Evolutionary conservation across 1,140 invertebrate genomes (phyloP).

Genomic region (Aphaenogaster rudis): DNA sequence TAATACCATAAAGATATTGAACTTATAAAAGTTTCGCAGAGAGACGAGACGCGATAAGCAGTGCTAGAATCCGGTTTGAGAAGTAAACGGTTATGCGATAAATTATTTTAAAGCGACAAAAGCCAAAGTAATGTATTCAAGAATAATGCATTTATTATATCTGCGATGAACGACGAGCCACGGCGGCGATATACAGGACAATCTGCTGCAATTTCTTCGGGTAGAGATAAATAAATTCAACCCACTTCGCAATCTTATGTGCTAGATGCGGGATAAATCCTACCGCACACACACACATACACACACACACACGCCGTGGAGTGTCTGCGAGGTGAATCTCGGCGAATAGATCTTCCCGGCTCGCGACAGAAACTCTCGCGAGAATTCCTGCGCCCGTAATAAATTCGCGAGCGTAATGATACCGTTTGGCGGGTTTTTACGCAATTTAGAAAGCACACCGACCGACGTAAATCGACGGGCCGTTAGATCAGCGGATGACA

Average conservation of each 20-base stretch:
- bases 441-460: conserved; percentile 59
- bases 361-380: conserved; percentile 51
- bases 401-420: conserved; percentile 60
- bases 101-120: conserved; percentile 24
- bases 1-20: neutral
- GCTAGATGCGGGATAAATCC: conserved; percentile 42
- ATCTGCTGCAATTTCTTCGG: conserved; percentile 24
- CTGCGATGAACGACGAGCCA: neutral
- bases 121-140: neutral
- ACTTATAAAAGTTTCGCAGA: neutral
- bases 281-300: neutral
- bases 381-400: conserved; percentile 56
- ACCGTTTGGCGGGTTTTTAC: conserved; percentile 57
- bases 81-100: neutral
- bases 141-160: conserved; percentile 25
- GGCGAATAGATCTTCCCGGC: conserved; percentile 47
- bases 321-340: conserved; percentile 49
- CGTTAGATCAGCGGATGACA: conserved; percentile 56
- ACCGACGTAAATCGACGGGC: conserved; percentile 52
- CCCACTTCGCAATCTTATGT: conserved; percentile 12
- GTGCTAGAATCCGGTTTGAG: neutral
- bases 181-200: neutral
- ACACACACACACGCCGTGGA: neutral
- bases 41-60: neutral
- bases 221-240: conserved; percentile 32